Evolutionary conservation across 2,888 invertebrate species (phyloP).

Genomic region (Drosophila ochracea): DNA sequence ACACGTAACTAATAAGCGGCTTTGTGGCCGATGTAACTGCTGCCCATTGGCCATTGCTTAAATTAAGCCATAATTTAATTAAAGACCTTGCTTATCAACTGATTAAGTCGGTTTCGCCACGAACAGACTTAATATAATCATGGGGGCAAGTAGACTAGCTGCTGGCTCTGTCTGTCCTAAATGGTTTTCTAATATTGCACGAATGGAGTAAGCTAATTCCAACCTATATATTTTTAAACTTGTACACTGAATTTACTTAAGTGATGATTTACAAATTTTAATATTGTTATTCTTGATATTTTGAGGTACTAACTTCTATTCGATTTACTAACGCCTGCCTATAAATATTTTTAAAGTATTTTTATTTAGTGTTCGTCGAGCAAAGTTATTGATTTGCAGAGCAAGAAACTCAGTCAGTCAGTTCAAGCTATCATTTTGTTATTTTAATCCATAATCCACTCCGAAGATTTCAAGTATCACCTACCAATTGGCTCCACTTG

Average conservation of each 20-base stretch:
- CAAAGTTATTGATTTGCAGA: no score
- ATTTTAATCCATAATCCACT: neutral
- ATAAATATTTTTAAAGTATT: neutral
- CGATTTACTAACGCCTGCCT: accelerated
- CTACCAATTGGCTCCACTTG: constrained; percentile 94
- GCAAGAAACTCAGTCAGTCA: neutral
- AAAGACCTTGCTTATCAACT: constrained; percentile 23
- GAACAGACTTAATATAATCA: neutral
- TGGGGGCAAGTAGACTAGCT: neutral
- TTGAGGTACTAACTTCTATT: neutral
- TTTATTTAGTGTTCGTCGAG: neutral
- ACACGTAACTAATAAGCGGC: constrained; percentile 75
- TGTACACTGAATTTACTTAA: neutral
- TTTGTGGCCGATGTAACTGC: constrained; percentile 39
- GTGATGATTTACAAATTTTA: neutral
- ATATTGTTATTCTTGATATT: neutral
- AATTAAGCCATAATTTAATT: constrained; percentile 68
- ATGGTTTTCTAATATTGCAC: neutral
- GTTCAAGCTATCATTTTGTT: no score
- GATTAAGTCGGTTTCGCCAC: neutral
- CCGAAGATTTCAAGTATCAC: constrained; percentile 78
- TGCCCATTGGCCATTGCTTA: constrained; percentile 44
- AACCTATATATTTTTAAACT: neutral
- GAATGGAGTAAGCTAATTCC: neutral
- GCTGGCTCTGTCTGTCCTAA: neutral